Percentiles rank a stretch among this genome's conserved stretches.
Conservation (phyloP, 2,797 vertebrate species). For the Anguilla anguilla region DNA sequence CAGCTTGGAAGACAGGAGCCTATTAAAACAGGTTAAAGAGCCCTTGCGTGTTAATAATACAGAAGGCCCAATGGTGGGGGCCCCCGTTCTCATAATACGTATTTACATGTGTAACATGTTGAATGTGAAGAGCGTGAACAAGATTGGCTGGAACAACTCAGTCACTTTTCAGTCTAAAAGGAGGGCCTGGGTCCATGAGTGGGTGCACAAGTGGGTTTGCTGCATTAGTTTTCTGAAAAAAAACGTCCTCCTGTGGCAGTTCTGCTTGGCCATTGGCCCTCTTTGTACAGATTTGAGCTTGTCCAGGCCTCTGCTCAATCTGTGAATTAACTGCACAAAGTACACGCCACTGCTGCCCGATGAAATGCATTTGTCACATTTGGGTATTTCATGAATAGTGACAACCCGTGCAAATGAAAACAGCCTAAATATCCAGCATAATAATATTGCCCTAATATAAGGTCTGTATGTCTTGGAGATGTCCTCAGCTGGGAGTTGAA, state of each 20-base stretch:
- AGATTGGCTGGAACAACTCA: constrained; percentile 40
- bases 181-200: not conserved
- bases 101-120: constrained; percentile 21
- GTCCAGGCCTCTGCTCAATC: not conserved
- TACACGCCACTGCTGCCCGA: not conserved
- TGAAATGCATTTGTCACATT: not conserved
- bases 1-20: not conserved
- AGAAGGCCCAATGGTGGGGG: not conserved
- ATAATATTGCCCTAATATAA: not conserved
- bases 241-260: not conserved
- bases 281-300: not conserved
- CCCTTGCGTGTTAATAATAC: not conserved
- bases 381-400: not conserved
- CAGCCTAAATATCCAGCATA: not conserved
- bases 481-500: constrained; percentile 1
- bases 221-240: constrained; percentile 32
- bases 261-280: not conserved
- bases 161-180: constrained; percentile 21
- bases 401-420: not conserved
- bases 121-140: constrained; percentile 7
- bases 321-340: constrained; percentile 1
- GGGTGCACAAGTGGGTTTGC: constrained; percentile 17
- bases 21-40: not conserved
- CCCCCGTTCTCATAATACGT: constrained; percentile 8
- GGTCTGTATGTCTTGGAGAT: not conserved